Conservation (phyloP, 2,888 invertebrate genomes). For the Thymelicus sylvestris region DNA sequence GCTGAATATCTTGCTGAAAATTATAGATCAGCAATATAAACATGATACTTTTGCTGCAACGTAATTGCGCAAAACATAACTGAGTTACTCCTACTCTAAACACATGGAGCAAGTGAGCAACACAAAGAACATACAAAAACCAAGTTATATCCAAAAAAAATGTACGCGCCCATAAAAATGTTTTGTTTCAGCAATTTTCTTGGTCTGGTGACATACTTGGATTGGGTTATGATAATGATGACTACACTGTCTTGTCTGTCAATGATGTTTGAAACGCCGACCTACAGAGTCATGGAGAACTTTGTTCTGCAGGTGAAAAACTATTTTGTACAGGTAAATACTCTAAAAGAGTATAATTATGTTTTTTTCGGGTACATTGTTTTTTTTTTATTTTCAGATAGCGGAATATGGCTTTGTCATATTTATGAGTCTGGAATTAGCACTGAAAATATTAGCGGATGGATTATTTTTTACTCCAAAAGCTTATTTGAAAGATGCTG, state of each 20-base stretch:
- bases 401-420: slow-evolving; percentile 99
- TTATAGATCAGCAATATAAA: no score
- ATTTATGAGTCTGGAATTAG: slow-evolving; percentile 98
- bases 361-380: neutral
- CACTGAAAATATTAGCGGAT: slow-evolving; percentile 97
- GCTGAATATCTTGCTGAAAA: no score
- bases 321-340: neutral
- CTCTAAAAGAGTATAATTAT: no score
- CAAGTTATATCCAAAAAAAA: no score
- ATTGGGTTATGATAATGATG: slow-evolving; percentile 99
- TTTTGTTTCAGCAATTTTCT: slow-evolving; percentile 92
- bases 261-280: slow-evolving; percentile 99
- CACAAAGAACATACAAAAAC: no score
- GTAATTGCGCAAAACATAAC: no score
- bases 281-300: slow-evolving; percentile 96
- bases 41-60: no score
- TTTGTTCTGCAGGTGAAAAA: slow-evolving; percentile 89
- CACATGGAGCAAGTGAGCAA: no score
- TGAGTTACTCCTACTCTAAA: no score
- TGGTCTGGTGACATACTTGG: slow-evolving; percentile 98
- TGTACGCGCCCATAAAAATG: no score
- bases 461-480: slow-evolving; percentile 99
- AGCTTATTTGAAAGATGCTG: slow-evolving; percentile 98
- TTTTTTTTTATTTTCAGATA: slow-evolving; percentile 74
- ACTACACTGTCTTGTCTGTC: slow-evolving; percentile 98